phyloP scores from a whole-genome alignment of 2,113 vertebrate species.

The Brienomyrus longianalis region DNA sequence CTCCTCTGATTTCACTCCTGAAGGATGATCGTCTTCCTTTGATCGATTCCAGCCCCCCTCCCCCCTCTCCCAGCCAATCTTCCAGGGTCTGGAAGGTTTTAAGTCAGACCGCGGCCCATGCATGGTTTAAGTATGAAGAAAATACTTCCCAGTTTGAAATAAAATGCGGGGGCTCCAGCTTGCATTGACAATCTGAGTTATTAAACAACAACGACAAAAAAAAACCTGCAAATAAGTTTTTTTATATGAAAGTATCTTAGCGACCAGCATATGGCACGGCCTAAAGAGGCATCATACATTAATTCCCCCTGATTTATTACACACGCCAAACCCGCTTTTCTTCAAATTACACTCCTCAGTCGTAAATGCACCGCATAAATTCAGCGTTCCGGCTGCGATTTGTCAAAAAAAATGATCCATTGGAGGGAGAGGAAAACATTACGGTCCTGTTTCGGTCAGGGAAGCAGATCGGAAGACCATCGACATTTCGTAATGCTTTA shows the following conservation, averaged over 20 bases:
- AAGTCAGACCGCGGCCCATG: neutral
- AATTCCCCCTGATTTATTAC: constrained; percentile 2
- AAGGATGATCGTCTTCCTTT: constrained; percentile 7
- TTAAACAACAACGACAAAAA: neutral
- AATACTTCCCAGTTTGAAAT: neutral
- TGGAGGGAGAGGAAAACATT: neutral
- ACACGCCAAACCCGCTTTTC: neutral
- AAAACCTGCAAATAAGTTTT: neutral
- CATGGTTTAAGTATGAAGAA: neutral
- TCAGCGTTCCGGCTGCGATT: neutral
- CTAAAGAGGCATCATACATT: neutral
- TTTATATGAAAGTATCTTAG: neutral
- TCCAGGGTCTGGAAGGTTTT: neutral
- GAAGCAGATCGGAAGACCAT: neutral
- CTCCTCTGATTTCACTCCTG: constrained; percentile 6
- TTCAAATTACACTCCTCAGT: neutral
- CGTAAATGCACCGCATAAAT: neutral
- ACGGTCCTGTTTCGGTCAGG: neutral
- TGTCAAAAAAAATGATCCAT: neutral
- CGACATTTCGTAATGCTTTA: neutral
- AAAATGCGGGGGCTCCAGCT: neutral
- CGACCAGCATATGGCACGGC: neutral
- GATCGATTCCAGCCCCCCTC: neutral
- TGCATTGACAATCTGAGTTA: neutral
- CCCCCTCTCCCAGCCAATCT: neutral